Conservation (phyloP, 2,113 vertebrate species). For the Eonycteris spelaea region DNA sequence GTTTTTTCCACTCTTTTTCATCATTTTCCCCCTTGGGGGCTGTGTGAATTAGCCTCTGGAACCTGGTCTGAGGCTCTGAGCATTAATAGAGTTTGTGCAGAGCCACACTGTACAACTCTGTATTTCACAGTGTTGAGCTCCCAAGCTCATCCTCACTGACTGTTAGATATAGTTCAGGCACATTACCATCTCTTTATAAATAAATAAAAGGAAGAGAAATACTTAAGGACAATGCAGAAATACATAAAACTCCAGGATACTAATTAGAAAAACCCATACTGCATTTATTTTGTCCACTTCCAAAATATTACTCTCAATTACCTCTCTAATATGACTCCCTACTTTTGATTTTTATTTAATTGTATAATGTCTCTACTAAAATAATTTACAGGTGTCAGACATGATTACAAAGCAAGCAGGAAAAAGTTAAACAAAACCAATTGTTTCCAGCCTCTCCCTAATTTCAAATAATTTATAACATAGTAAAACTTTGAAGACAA, state of each 20-base stretch:
- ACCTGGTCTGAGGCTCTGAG: not conserved
- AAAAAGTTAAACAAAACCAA: not conserved
- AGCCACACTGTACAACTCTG: not conserved
- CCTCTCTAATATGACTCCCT: not conserved
- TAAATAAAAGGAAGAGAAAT: not conserved
- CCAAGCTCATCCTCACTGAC: not conserved
- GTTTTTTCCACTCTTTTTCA: constrained; percentile 54
- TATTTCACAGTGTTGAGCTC: accelerated
- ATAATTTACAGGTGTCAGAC: not conserved
- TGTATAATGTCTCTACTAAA: not conserved
- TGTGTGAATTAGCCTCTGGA: not conserved
- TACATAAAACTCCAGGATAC: not conserved
- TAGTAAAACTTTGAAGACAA: not conserved
- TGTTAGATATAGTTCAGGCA: not conserved
- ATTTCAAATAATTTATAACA: not conserved
- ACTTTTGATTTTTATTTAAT: not conserved
- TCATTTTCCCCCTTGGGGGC: not conserved
- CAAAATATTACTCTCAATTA: not conserved
- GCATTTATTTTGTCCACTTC: not conserved
- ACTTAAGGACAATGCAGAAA: not conserved
- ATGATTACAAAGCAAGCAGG: not conserved
- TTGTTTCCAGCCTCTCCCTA: not conserved
- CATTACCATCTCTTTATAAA: not conserved
- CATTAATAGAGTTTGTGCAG: not conserved
- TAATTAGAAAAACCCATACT: not conserved